These are phyloP conservation scores for Ondatra zibethicus DNA, from an alignment of 2,113 vertebrate genomes.

Conservation along the genomic window DNA sequence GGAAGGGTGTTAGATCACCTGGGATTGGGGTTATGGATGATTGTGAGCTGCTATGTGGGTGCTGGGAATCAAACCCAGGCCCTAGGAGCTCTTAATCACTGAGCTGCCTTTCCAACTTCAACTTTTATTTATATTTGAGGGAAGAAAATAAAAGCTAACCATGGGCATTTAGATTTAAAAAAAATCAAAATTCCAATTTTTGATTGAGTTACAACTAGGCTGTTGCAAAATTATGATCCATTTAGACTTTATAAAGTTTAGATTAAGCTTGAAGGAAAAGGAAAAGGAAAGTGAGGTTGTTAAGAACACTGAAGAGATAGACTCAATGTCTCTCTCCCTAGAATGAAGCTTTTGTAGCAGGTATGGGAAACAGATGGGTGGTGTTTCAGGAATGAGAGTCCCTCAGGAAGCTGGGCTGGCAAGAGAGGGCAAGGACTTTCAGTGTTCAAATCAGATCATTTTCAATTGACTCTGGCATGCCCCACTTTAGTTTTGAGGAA, in stretches of 20 bases:
- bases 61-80: not conserved
- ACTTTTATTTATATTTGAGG: constrained; percentile 30
- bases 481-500: constrained; percentile 43
- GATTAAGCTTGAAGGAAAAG: constrained; percentile 66
- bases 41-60: not conserved
- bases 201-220: constrained; percentile 56
- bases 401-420: constrained; percentile 10
- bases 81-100: not conserved
- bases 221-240: constrained; percentile 70
- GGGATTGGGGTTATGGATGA: not conserved
- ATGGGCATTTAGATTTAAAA: not conserved
- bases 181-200: constrained; percentile 68
- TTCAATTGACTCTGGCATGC: constrained; percentile 42
- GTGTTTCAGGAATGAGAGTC: constrained; percentile 37
- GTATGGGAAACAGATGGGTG: constrained; percentile 49
- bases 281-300: constrained; percentile 67
- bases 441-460: not conserved
- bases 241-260: constrained; percentile 50
- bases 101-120: not conserved
- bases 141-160: constrained; percentile 57
- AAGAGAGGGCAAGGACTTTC: not conserved
- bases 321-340: constrained; percentile 53
- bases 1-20: not conserved
- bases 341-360: constrained; percentile 52
- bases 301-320: constrained; percentile 67